Conservation (phyloP, 2,888 invertebrate species). For the Esperia sulphurella region DNA sequence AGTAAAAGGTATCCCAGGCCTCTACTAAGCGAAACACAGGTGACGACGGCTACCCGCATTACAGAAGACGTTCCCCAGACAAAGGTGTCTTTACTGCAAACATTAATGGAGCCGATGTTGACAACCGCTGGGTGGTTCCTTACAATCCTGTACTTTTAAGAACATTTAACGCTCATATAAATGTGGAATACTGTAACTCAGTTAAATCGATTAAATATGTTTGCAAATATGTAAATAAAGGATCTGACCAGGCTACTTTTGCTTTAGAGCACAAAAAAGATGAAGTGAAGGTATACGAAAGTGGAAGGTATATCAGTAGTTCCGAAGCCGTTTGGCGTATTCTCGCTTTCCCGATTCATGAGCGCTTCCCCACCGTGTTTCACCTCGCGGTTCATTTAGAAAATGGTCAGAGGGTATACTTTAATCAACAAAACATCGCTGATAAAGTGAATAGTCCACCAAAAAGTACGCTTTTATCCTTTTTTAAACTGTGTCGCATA, state of each 20-base stretch:
- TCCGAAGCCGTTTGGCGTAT: constrained; percentile 24
- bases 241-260: constrained; percentile 2
- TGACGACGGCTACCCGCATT: constrained; percentile 7
- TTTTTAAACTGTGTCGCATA: constrained; percentile 21
- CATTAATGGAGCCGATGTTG: constrained; percentile 7
- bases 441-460: constrained; percentile 19
- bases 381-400: constrained; percentile 22
- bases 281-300: constrained; percentile 16
- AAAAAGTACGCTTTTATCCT: constrained; percentile 22
- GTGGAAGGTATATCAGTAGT: constrained; percentile 18
- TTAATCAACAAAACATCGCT: constrained; percentile 13
- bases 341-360: constrained; percentile 22
- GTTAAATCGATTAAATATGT: constrained; percentile 3
- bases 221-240: constrained; percentile 12
- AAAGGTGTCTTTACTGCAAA: not conserved
- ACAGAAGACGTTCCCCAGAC: constrained; percentile 1
- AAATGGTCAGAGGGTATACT: constrained; percentile 22
- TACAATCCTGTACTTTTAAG: constrained; percentile 13
- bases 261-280: constrained; percentile 13
- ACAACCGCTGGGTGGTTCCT: constrained; percentile 25
- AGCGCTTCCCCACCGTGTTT: constrained; percentile 19
- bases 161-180: constrained; percentile 13
- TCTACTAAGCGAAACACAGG: constrained; percentile 6
- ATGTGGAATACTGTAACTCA: constrained; percentile 12
- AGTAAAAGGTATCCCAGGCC: constrained; percentile 8